Base-by-base conservation (phyloP, 2,888 invertebrate species). In the Uropetala carovei region DNA sequence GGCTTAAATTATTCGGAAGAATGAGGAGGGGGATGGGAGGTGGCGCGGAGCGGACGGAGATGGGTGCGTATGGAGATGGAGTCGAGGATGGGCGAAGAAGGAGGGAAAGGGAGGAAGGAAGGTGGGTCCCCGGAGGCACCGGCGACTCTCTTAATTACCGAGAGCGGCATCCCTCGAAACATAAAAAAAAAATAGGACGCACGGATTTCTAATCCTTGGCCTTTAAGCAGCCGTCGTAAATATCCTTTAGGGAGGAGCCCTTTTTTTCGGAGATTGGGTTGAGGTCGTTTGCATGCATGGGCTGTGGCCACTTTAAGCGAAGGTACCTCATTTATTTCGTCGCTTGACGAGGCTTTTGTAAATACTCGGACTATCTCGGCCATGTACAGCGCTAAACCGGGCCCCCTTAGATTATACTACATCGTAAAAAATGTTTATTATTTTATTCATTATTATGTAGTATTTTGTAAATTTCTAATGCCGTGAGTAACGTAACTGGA, bases 1-100 rank as follows among this genome's bases (percentile, higher is more conserved):
- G 11, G 75, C 75, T 75, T 75, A 75, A 75, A 75, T 75, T 75
- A 75, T 75, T 75, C 75, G 75, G 75, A 18, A 27, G 75, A 75
- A 4, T 64, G 75, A 75, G 22, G 22, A 22, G 75, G 22, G 75
- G 8, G 75, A 27, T 75, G 75, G 75, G 22, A 22, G 75, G 27
- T 75, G 22, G 75, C 27, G 16, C 27, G 75, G 22, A 27, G 75
- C 22, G 22, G 18, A 22, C 8, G 68, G 18, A 18, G 68, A 22
- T 18, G 22, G 68, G 27, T n/a, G 7, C 8, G 9, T n/a, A n/a
- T n/a, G n/a, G n/a, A n/a, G n/a, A n/a, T n/a, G n/a, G n/a, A n/a
- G n/a, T n/a, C n/a, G n/a, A 68, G 68, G 68, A 22, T 18, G 22
- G 68, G 27, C 68, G 7, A 22, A n/a, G 22, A 43, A 43, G 43